Evolutionary conservation across 1,140 invertebrate genomes (phyloP), one percentile per base, ranked within the genome.

Genomic region (Bombus soroeensis): DNA sequence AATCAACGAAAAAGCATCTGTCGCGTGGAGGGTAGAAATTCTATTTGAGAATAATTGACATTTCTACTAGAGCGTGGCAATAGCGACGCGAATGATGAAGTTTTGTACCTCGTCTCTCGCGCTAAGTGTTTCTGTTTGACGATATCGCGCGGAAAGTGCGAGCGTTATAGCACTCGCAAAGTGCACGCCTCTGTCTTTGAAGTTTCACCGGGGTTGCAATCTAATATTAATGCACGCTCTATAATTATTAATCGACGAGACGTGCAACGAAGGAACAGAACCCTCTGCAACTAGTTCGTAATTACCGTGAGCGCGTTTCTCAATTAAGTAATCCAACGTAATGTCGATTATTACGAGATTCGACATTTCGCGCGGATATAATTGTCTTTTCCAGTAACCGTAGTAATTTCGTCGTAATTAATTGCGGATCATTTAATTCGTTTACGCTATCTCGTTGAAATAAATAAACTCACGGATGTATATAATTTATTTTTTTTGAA

Each of bases 41-140:
- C 59, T 75, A 71, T 83, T 78, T 28, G 75, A 66, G 43, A 76
- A 78, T 89, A 89, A 86, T 89, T 89, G 75, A 72, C 87, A 86
- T 89, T 89, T 84, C 83, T 43, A 70, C 32, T 41, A 43, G 62
- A 83, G 76, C 74, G 47, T 34, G 22, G 73, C 47, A 32, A 47
- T 32, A 22, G 43, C 66, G 79, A 62, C 47, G 47, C 62, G 68
- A 37, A 43, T 15, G 18, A 41, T 28, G 34, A 4, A 25, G 53
- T 82, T 86, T 86, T 88, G 87, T 79, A 70, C 39, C 8, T 66
- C 15, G 64, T 66, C 57, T 28, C 53, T 9, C 32, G 13, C 34
- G 34, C 66, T 66, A 43, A 59, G 66, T 62, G 59, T 70, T 81
- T 66, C 78, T 62, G 81, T 86, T 82, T 79, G 70, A 85, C 18